A percentile compares a stretch with the other conserved stretches of the same genome.
These are phyloP conservation scores for Varecia variegata DNA, from an alignment of 2,797 vertebrate genomes.

Conservation along the genomic window DNA sequence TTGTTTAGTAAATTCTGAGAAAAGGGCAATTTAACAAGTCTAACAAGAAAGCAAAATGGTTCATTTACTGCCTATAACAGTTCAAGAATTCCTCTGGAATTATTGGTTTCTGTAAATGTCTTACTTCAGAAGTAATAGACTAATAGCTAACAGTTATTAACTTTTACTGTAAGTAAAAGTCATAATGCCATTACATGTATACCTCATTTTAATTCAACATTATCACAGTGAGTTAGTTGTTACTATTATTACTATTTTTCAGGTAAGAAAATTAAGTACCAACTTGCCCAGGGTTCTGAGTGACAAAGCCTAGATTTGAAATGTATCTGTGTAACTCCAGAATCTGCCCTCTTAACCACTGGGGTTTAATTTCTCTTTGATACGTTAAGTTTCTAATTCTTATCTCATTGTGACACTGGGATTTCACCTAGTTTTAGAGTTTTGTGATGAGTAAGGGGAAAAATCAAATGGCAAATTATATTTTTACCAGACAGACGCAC, in stretches of 20 bases:
- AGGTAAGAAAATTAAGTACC: not conserved
- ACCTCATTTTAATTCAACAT: not conserved
- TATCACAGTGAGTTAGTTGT: not conserved
- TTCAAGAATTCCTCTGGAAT: slow-evolving; percentile 34
- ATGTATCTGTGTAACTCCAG: not conserved
- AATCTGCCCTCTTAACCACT: not conserved
- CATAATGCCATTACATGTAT: not conserved
- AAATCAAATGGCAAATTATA: not conserved
- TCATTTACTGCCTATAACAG: not conserved
- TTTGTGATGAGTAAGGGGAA: not conserved
- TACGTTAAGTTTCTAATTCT: not conserved
- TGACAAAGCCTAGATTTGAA: not conserved
- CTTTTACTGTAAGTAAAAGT: slow-evolving; percentile 8
- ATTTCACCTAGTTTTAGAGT: slow-evolving; percentile 6
- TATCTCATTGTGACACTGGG: not conserved
- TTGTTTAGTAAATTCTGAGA: slow-evolving; percentile 22
- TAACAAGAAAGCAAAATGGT: not conserved
- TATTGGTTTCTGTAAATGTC: slow-evolving; percentile 8
- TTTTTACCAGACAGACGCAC: not conserved
- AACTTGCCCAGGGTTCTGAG: not conserved
- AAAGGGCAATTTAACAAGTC: not conserved
- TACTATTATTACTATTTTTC: not conserved
- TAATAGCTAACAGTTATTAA: slow-evolving; percentile 21
- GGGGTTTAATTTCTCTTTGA: not conserved
- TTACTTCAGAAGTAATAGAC: slow-evolving; percentile 21